Evolutionary conservation across 2,888 invertebrate species (phyloP), one percentile per base, ranked within the genome.

Genomic region (Heteromyza rotundicornis): DNA sequence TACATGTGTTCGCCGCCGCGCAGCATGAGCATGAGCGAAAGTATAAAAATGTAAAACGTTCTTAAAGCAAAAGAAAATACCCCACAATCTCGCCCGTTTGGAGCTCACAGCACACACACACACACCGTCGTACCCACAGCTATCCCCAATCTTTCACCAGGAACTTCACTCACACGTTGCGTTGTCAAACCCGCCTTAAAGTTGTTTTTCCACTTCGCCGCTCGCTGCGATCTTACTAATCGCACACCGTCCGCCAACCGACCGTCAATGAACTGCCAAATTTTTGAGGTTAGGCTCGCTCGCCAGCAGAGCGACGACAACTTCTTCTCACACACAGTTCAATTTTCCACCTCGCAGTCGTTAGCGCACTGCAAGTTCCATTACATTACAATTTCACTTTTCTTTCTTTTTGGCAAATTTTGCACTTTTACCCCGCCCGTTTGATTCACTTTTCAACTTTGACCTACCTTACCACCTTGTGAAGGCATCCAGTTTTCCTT

Each of bases 401-500:
- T 64, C 53, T 66, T 59, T 53, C 57, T 56, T 57, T 61, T 62
- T 57, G 49, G n/a, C n/a, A n/a, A n/a, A n/a, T n/a, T n/a, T n/a
- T 36, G 55, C 63, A 62, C 62, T 51, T 35, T 53, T 52, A n/a
- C 47, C 49, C 57, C 47, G 51, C 59, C 60, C 17, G 56, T 63
- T 67, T 65, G n/a, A n/a, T n/a, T 64, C 72, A 70, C 66, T 71
- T 66, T 71, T 68, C 68, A 69, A 75, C 78, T 78, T 80, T 79
- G 81, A 80, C 82, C 81, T 81, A 81, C 81, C 80, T 79, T 80
- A 78, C 77, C 68, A 67, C 63, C 76, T 76, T 80, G 77, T 73
- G 71, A 72, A 72, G 73, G 70, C 71, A 73, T 47, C 65, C 63
- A 65, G 61, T 57, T 67, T 63, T 65, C 63, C 60, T 64, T 60